Percentiles rank a stretch among this genome's conserved stretches.
Evolutionary conservation across 2,888 invertebrate species (phyloP).

Genomic region (Eurytoma adleriae): DNA sequence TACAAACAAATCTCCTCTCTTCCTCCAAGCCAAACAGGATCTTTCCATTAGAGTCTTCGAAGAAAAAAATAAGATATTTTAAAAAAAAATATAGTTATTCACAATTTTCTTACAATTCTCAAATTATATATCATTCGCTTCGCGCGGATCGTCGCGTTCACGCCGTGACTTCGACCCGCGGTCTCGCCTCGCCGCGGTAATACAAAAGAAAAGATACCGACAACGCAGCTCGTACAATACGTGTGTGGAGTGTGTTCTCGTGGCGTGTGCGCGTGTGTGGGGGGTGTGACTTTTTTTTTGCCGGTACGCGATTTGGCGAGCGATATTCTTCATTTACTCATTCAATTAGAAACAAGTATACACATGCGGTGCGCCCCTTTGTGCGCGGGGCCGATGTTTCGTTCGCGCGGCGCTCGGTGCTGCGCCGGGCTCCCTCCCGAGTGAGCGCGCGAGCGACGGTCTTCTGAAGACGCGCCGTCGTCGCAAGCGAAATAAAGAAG

Average conservation of each 20-base stretch:
- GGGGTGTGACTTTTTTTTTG: no score
- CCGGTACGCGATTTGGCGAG: no score
- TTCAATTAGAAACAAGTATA: no score
- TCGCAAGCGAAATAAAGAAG: no score
- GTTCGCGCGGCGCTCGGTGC: neutral
- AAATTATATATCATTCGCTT: no score
- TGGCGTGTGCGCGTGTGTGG: no score
- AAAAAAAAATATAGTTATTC: constrained; percentile 24
- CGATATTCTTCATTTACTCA: no score
- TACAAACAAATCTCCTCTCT: neutral
- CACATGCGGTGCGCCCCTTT: no score
- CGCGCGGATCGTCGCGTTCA: constrained; percentile 6
- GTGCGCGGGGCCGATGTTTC: neutral
- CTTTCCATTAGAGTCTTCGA: constrained; percentile 13
- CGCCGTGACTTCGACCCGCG: no score
- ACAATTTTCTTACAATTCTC: constrained; percentile 8
- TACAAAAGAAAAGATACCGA: neutral
- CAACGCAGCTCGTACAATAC: neutral
- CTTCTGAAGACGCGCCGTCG: no score
- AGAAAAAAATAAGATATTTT: constrained; percentile 21
- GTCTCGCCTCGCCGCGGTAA: neutral
- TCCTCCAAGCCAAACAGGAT: neutral
- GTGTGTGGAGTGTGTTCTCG: neutral
- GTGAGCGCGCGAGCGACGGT: no score
- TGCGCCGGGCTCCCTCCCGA: neutral